phyloP scores from a whole-genome alignment of 2,113 vertebrate genomes.

The Rallus limicola region DNA sequence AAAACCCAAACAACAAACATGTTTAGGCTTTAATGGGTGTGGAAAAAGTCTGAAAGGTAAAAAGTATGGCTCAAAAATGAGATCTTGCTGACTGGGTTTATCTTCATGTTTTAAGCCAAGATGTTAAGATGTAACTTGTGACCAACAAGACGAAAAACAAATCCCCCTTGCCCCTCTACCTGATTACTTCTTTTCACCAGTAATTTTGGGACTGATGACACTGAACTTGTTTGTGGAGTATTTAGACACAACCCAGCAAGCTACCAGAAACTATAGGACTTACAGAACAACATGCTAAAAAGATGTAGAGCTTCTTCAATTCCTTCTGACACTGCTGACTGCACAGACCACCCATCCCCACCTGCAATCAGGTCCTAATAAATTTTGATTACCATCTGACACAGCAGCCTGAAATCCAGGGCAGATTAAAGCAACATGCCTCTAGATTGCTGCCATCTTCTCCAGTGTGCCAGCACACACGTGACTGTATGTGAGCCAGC shows the following conservation, averaged over 20 bases:
- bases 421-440: not conserved
- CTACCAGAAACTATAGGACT: not conserved
- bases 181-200: not conserved
- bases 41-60: not conserved
- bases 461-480: fast-evolving
- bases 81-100: not conserved
- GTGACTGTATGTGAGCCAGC: not conserved
- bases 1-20: not conserved
- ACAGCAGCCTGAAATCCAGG: not conserved
- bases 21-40: not conserved
- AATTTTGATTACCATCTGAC: not conserved
- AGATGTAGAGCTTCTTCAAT: not conserved
- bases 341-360: not conserved
- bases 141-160: not conserved
- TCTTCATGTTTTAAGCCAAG: not conserved
- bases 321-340: not conserved
- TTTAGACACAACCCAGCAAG: not conserved
- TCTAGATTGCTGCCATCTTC: not conserved
- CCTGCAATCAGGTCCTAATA: not conserved
- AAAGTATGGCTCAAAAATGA: not conserved
- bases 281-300: not conserved
- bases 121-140: not conserved
- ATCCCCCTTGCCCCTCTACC: not conserved
- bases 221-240: not conserved
- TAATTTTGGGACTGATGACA: not conserved